Percentiles rank a stretch among this genome's conserved stretches.
Evolutionary conservation across 2,113 vertebrate species (phyloP).

Genomic region (Aldabrachelys gigantea): DNA sequence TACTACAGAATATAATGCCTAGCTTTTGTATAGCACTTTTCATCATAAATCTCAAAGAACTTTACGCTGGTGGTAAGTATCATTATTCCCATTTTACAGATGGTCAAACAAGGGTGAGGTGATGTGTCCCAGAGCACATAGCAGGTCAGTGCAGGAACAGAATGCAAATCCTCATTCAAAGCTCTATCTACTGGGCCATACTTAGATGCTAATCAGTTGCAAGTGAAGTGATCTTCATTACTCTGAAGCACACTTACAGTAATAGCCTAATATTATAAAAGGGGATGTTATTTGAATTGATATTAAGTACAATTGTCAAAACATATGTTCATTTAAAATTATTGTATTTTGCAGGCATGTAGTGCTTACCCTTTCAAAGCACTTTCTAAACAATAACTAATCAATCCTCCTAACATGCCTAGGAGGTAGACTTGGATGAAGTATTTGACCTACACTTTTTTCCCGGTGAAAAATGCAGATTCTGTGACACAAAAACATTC

Average conservation of each 20-base stretch:
- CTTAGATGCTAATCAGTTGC: background rate
- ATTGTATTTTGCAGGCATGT: background rate
- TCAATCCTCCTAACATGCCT: background rate
- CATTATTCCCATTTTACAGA: background rate
- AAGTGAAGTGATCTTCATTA: background rate
- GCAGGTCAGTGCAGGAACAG: background rate
- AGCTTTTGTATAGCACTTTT: background rate
- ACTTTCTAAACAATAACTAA: background rate
- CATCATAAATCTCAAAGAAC: background rate
- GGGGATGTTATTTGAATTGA: background rate
- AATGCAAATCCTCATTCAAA: background rate
- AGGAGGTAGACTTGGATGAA: background rate
- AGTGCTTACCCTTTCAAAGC: background rate
- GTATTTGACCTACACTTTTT: background rate
- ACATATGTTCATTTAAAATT: background rate
- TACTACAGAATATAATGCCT: background rate
- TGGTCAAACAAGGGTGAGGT: background rate
- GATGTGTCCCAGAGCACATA: background rate
- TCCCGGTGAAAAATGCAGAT: background rate
- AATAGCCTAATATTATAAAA: background rate
- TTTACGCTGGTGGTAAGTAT: rapidly evolving
- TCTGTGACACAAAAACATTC: background rate
- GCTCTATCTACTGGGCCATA: background rate
- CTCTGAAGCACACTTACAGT: background rate
- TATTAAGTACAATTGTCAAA: background rate